These are phyloP conservation scores for Glyptemys insculpta DNA, from an alignment of 2,797 vertebrate genomes.

Conservation along the genomic window DNA sequence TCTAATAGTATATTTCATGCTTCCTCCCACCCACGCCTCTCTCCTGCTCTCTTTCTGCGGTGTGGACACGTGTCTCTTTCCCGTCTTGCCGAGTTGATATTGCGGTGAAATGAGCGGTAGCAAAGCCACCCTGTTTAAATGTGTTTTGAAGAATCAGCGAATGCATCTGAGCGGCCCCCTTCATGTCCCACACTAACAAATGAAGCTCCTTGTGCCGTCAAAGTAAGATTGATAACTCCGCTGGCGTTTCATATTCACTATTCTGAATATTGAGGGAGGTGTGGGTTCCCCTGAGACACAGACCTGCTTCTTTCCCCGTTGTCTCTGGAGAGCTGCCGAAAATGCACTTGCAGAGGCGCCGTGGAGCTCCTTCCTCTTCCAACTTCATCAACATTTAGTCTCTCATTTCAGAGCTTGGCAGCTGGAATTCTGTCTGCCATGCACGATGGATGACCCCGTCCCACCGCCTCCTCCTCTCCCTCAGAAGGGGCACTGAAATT, in stretches of 20 bases:
- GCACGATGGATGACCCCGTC: conserved; percentile 80
- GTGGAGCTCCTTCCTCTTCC: conserved; percentile 75
- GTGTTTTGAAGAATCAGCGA: conserved; percentile 90
- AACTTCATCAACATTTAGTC: conserved; percentile 89
- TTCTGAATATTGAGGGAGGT: conserved; percentile 90
- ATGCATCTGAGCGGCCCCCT: conserved; percentile 84
- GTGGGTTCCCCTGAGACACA: conserved; percentile 82
- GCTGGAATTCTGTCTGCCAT: conserved; percentile 85
- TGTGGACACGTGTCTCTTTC: not conserved
- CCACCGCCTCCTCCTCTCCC: conserved; percentile 56
- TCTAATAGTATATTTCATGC: not conserved
- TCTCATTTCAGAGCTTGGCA: conserved; percentile 86
- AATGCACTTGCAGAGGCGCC: conserved; percentile 74
- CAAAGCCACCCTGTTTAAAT: conserved; percentile 83
- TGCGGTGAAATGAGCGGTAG: conserved; percentile 70
- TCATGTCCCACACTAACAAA: conserved; percentile 89
- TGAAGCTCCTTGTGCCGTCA: conserved; percentile 85
- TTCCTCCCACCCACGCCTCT: not conserved
- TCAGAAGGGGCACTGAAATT: conserved; percentile 82
- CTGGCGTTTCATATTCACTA: conserved; percentile 89
- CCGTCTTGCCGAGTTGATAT: not conserved
- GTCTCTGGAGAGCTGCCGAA: conserved; percentile 69
- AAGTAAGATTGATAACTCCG: conserved; percentile 96
- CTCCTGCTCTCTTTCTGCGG: not conserved
- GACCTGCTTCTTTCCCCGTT: conserved; percentile 68